Evolutionary conservation across 2,113 vertebrate species (phyloP), one percentile per base, ranked within the genome.

Genomic region (Columba livia): DNA sequence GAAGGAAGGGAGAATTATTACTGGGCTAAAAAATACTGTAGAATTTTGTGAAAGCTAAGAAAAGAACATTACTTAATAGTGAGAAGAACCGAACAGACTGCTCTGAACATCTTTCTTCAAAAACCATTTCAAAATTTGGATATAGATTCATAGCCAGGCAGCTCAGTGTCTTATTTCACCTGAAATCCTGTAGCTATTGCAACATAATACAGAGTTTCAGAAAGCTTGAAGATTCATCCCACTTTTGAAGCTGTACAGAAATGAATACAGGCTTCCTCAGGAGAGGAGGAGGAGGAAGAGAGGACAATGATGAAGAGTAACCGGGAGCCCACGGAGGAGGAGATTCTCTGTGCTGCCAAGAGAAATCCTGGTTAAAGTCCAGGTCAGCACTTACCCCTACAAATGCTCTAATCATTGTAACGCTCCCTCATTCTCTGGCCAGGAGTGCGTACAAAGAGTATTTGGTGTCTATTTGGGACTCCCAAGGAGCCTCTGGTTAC

Each of bases 381-480:
- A 25, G 65, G 44, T 58, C 88, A 75, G 31, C 18, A n/a, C 25
- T 50, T 54, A 44, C 4, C 34, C 17, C 62, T 47, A 69, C 10
- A 44, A 70, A 42, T 57, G 17, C 34, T 61, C 28, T 40, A 9
- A 51, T 71, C 51, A 40, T 26, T 28, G 25, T 11, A 40, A 38
- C 18, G 26, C 13, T 53, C 51, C 13, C 38, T 69, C 20, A 10
- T 56, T 64, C 48, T 75, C 44, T 79, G 47, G 28, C 69, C 69
- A 80, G 67, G 8, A 54, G 11, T 12, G 24, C 38, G 31, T 8
- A n/a, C 1, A 0, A 62, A 31, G 26, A 0, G 0, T 18, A 13
- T 71, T 53, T 42, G 58, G 54, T 47, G 54, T 47, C 70, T 66
- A 1, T 32, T 34, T 54, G 62, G 44, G 32, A 34, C 34, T 75